phyloP scores from a whole-genome alignment of 2,888 invertebrate species.

The Euplagia quadripunctaria region DNA sequence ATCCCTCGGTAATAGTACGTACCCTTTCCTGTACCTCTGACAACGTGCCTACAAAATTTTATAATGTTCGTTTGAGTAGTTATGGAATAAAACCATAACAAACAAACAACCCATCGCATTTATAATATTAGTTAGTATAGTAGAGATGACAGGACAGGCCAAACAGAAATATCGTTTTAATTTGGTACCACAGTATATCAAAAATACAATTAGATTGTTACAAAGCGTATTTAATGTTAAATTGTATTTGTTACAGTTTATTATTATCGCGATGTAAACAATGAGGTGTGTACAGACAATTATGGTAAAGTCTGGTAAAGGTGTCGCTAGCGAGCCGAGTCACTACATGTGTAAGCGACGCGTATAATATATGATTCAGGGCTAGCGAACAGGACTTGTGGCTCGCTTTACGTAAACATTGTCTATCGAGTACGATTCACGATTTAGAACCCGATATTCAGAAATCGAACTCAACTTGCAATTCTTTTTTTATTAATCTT shows the following conservation, averaged over 20 bases:
- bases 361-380: constrained; percentile 81
- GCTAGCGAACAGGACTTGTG: constrained; percentile 55
- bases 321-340: constrained; percentile 72
- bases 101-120: too few relatives aligned
- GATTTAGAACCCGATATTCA: not conserved
- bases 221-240: constrained; percentile 7
- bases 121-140: not conserved
- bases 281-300: constrained; percentile 76
- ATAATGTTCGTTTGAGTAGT: too few relatives aligned
- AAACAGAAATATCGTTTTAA: not conserved
- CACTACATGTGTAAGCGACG: constrained; percentile 81
- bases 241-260: constrained; percentile 56
- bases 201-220: constrained; percentile 6
- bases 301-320: constrained; percentile 78
- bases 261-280: constrained; percentile 61
- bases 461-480: too few relatives aligned
- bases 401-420: constrained; percentile 24
- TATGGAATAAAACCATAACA: not conserved
- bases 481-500: too few relatives aligned
- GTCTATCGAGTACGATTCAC: not conserved
- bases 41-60: too few relatives aligned
- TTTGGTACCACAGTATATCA: not conserved
- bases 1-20: not conserved
- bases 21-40: too few relatives aligned
- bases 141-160: not conserved